Conservation (phyloP, 2,113 vertebrate species). For the Mungos mungo region DNA sequence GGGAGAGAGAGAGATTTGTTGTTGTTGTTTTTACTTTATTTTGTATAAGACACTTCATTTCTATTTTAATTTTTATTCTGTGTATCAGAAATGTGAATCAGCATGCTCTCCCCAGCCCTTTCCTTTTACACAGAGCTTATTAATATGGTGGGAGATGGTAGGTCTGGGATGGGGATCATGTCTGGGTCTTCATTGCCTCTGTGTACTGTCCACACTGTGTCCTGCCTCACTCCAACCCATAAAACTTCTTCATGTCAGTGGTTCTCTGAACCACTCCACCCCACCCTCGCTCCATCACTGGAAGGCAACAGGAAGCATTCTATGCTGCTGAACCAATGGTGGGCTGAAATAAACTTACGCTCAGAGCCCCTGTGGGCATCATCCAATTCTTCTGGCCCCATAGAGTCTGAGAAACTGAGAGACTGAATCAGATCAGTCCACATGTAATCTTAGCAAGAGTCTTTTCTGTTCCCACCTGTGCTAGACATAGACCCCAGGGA, state of each 20-base stretch:
- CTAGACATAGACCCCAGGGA: background rate
- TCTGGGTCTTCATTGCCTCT: background rate
- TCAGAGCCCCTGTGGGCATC: background rate
- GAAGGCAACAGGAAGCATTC: background rate
- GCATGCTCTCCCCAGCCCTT: accelerated
- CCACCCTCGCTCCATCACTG: background rate
- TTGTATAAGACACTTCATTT: background rate
- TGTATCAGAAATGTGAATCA: background rate
- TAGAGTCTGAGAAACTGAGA: background rate
- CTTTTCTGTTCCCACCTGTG: background rate
- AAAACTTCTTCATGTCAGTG: accelerated
- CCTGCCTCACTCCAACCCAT: background rate
- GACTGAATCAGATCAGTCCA: background rate
- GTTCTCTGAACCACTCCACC: no score
- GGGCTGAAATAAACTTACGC: background rate
- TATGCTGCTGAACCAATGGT: accelerated
- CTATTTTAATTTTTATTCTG: background rate
- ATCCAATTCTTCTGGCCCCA: background rate
- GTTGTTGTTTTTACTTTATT: background rate
- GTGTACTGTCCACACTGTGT: background rate
- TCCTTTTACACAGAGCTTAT: background rate
- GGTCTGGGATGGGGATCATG: accelerated
- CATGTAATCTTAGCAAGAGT: accelerated
- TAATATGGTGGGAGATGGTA: background rate
- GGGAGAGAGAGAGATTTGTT: background rate